These are phyloP conservation scores for Spinibarbus caldwelli DNA, from an alignment of 2,797 vertebrate genomes.

Conservation along the genomic window DNA sequence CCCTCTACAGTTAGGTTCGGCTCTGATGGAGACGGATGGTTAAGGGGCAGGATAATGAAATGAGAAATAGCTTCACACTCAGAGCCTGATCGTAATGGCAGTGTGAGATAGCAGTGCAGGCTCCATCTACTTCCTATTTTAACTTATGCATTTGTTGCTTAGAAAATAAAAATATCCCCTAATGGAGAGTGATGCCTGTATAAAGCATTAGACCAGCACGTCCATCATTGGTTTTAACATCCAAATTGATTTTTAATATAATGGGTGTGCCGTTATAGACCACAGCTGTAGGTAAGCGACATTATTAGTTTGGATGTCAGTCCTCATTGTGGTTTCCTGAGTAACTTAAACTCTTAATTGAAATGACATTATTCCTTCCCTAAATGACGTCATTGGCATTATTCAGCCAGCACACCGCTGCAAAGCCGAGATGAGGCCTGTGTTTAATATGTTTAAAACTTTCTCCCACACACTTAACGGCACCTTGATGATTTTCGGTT, in stretches of 20 bases:
- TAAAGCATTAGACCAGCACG: conserved; percentile 2
- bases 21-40: conserved; percentile 76
- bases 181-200: background rate
- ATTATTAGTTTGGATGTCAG: conserved; percentile 40
- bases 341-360: conserved; percentile 21
- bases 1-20: conserved; percentile 11
- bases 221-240: conserved; percentile 18
- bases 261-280: conserved; percentile 34
- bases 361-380: conserved; percentile 9
- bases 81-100: conserved; percentile 2
- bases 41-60: conserved; percentile 73
- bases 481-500: conserved; percentile 46
- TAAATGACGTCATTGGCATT: conserved; percentile 3
- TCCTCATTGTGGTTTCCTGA: conserved; percentile 30
- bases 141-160: conserved; percentile 22
- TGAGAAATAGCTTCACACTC: conserved; percentile 70
- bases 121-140: conserved; percentile 13
- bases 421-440: background rate
- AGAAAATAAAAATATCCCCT: background rate
- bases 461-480: conserved; percentile 24
- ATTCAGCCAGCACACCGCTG: conserved; percentile 13
- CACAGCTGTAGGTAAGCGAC: conserved; percentile 17
- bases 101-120: background rate
- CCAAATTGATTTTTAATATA: conserved; percentile 7
- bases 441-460: conserved; percentile 34